Evolutionary conservation across 2,888 invertebrate genomes (phyloP).

Genomic region (Apantesis nais): DNA sequence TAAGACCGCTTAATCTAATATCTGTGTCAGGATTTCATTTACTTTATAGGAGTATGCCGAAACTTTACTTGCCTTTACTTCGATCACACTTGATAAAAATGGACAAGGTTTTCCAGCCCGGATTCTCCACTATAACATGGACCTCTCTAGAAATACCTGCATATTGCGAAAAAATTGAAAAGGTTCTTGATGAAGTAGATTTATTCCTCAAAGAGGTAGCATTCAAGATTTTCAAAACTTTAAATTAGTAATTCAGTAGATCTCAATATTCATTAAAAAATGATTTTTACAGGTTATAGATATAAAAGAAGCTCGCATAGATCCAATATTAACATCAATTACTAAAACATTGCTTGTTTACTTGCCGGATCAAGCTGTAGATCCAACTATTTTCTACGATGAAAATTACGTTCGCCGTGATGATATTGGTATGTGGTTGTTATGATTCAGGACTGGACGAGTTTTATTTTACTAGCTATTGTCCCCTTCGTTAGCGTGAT

Average conservation of each 20-base stretch:
- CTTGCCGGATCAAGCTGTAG: slow-evolving; percentile 87
- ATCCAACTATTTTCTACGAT: slow-evolving; percentile 87
- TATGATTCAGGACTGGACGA: neutral
- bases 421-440: slow-evolving; percentile 68
- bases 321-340: slow-evolving; percentile 88
- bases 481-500: neutral
- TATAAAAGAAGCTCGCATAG: slow-evolving; percentile 91
- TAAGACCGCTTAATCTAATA: neutral
- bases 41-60: slow-evolving; percentile 83
- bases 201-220: slow-evolving; percentile 88
- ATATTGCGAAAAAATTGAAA: slow-evolving; percentile 85
- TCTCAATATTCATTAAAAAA: neutral
- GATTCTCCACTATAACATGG: slow-evolving; percentile 92
- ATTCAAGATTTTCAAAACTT: neutral
- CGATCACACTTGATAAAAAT: slow-evolving; percentile 88
- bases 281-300: slow-evolving; percentile 84
- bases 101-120: slow-evolving; percentile 90
- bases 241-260: neutral
- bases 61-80: slow-evolving; percentile 89
- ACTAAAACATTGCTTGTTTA: slow-evolving; percentile 86
- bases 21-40: neutral
- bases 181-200: slow-evolving; percentile 86
- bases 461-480: neutral
- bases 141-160: slow-evolving; percentile 90
- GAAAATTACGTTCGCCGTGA: slow-evolving; percentile 86